Percentiles rank a stretch among this genome's conserved stretches.
Evolutionary conservation across 2,888 invertebrate genomes (phyloP).

Genomic region (Agrochola litura): DNA sequence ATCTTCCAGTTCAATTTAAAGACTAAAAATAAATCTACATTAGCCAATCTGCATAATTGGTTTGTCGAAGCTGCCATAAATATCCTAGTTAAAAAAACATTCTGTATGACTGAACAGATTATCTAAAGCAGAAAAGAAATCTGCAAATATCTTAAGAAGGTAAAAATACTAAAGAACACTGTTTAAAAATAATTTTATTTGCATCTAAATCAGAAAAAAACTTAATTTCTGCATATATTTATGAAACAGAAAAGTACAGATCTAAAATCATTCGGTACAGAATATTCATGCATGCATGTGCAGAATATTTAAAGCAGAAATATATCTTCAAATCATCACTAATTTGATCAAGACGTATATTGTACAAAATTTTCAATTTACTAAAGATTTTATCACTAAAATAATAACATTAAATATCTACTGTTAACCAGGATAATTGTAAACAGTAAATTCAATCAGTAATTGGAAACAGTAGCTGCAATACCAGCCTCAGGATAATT

Average conservation of each 20-base stretch:
- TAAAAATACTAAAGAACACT: background rate
- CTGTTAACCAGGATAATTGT: background rate
- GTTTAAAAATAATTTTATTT: background rate
- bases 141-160: background rate
- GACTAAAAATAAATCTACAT: background rate
- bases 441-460: background rate
- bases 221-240: background rate
- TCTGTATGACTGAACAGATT: background rate
- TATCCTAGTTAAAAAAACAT: too few species aligned
- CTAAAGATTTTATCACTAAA: background rate
- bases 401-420: background rate
- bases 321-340: background rate
- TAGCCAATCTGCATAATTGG: background rate
- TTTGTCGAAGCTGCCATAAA: background rate
- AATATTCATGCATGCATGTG: too few species aligned
- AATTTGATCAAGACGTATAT: background rate
- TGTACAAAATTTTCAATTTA: background rate
- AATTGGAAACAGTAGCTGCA: conserved; percentile 3
- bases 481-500: background rate
- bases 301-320: background rate
- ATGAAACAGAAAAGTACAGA: background rate
- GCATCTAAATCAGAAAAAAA: background rate
- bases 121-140: background rate
- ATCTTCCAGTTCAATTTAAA: background rate
- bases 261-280: background rate